Base-by-base conservation (phyloP, 2,888 invertebrate species). In the Andrena camellia region DNA sequence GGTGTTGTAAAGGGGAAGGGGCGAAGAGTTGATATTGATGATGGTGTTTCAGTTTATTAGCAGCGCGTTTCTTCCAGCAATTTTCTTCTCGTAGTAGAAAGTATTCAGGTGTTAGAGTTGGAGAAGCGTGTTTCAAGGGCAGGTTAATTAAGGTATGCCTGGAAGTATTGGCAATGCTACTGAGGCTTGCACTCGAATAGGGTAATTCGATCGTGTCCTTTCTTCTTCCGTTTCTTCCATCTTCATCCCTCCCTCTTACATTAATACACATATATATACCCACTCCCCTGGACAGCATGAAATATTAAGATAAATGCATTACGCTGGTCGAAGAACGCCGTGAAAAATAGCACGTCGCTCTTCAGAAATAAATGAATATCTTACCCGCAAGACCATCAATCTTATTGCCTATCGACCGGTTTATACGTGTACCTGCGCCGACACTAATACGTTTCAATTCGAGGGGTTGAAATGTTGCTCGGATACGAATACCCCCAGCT, bases 281-380 rank as follows among this genome's bases (percentile, higher is more conserved):
- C 69, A 8, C 23, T 8, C 29, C 10, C 35, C 42, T 13, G 50
- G 64, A 60, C 69, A 57, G 60, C 66, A 71, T 83, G 86, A 86
- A 72, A 85, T 85, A 86, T 86, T 86, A 83, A 86, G 86, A 86
- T 86, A 83, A 85, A 86, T 85, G 83, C 70, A 71, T 74, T 66
- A 71, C 81, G 71, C 23, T 74, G 35, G 75, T 69, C 62, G 78
- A 59, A 50, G 57, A 69, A 66, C 69, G 62, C 62, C 57, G 57
- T 85, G 85, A 86, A 86, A 86, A 86, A 86, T 86, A 78, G 77
- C 76, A 54, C 73, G 83, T 86, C 85, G 71, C 67, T 77, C 80
- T 80, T 86, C 74, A 75, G 83, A 85, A 85, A 86, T 85, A 86
- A 86, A 85, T 83, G 85, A 85, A 79, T 86, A 85, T 85, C 85